Percentiles rank a stretch among this genome's conserved stretches.
phyloP scores from a whole-genome alignment of 2,888 invertebrate species.

The Cantharis nigra region DNA sequence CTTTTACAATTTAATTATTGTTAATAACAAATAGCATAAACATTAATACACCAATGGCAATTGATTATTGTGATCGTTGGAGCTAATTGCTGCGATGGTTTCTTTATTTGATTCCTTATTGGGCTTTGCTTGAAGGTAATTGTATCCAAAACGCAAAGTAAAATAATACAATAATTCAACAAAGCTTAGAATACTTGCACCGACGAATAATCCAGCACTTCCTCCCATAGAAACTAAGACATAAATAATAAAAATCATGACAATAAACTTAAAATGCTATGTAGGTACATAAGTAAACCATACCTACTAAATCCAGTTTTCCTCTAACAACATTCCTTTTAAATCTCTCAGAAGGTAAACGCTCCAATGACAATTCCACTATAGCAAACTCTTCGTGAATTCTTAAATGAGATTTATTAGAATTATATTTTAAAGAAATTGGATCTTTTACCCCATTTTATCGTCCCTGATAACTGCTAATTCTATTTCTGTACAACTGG shows the following conservation, averaged over 20 bases:
- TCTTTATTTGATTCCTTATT: not conserved
- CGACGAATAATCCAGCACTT: constrained; percentile 63
- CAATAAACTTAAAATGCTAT: not conserved
- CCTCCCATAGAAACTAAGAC: constrained; percentile 65
- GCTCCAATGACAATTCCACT: constrained; percentile 66
- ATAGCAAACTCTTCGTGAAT: constrained; percentile 46
- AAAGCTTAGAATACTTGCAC: constrained; percentile 64
- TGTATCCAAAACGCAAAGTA: constrained; percentile 38
- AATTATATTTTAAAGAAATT: constrained; percentile 31
- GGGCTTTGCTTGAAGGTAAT: not conserved
- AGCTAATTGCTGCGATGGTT: not conserved
- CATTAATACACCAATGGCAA: not conserved
- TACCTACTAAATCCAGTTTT: constrained; percentile 70
- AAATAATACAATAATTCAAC: constrained; percentile 64
- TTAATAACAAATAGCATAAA: not conserved
- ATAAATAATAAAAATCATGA: constrained; percentile 1
- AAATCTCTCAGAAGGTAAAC: constrained; percentile 70
- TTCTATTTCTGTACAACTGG: constrained; percentile 74
- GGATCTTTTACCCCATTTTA: constrained; percentile 48
- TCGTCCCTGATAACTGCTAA: constrained; percentile 65
- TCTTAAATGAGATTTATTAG: constrained; percentile 37
- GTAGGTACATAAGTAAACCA: constrained; percentile 38
- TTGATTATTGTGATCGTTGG: not conserved
- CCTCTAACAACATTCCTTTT: constrained; percentile 68
- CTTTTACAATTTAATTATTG: not conserved